Conservation (phyloP, 2,888 invertebrate genomes). For the Rhagonycha fulva region DNA sequence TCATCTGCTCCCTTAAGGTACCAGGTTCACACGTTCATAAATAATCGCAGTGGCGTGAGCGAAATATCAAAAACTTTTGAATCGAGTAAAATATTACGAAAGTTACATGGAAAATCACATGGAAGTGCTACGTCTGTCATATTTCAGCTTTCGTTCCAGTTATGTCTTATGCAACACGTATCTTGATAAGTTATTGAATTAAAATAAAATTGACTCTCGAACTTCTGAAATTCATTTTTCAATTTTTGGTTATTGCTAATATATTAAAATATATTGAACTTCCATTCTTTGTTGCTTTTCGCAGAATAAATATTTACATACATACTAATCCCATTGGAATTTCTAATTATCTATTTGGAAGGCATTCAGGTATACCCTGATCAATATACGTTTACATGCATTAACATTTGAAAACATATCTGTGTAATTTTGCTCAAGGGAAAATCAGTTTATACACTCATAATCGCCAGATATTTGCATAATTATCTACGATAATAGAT, state of each 20-base stretch:
- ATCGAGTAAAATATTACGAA: slow-evolving; percentile 7
- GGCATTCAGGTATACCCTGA: background rate
- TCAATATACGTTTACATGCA: background rate
- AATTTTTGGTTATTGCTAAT: background rate
- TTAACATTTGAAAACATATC: background rate
- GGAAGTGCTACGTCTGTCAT: slow-evolving; percentile 10
- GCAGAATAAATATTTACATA: background rate
- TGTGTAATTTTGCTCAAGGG: background rate
- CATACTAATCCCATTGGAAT: background rate
- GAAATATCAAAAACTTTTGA: slow-evolving; percentile 8
- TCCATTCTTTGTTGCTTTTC: background rate
- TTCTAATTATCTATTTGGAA: background rate
- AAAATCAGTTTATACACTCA: background rate
- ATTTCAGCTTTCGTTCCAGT: slow-evolving; percentile 5
- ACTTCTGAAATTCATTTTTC: background rate
- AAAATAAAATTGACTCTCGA: background rate
- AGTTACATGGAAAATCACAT: slow-evolving; percentile 9
- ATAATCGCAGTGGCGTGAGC: background rate
- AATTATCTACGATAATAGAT: background rate
- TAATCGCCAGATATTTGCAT: background rate
- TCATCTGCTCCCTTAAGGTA: background rate
- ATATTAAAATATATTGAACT: background rate
- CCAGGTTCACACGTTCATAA: background rate
- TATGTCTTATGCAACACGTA: background rate
- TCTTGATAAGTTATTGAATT: slow-evolving; percentile 1